Evolutionary conservation across 23 tunicate species (phyloP), one percentile per base, ranked within the genome.

Genomic region (Botrylloides violaceus): DNA sequence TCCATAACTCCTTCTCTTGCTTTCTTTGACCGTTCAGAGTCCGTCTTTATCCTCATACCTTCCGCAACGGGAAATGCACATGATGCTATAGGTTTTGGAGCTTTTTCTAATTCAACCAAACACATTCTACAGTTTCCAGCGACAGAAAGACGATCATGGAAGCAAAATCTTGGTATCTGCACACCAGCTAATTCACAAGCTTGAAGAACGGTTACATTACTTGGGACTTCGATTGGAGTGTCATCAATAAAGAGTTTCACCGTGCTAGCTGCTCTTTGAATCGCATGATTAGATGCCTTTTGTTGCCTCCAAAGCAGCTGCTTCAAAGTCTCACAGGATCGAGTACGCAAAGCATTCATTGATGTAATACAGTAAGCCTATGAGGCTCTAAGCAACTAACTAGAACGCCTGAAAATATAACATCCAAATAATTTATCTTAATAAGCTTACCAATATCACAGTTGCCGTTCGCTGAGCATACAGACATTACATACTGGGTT

Each of bases 1-100:
- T 95, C 99, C 99, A 95, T 95, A 27, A 95, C 96, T n/a, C 96
- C 99, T 66, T 95, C 99, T 58, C 99, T 83, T 61, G 99, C 95
- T 79, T 89, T 89, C 71, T 89, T 89, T 21, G 99, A 95, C 15
- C 75, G 73, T 57, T 95, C 99, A 36, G 91, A 82, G 59, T 95
- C 89, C 0, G 99, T 87, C 63, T 75, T 72, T 31, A 95, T 95
- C 35, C 66, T 65, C 99, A 95, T 95, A 63, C 99, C 99, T 62
- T 82, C 87, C 96, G 87, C 87, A 2, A 95, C 96, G 15, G 99
- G 99, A 79, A 82, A 81, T 1, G 99, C 99, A 71, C 99, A 95
- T 36, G 99, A 95, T 27, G 99, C 99, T 73, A 90, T 88, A 2
- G 97, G 97, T 47, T 93, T 93, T 21, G 98, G 98, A 20, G 93